phyloP scores from a whole-genome alignment of 2,797 vertebrate species.

The Acipenser oxyrinchus region DNA sequence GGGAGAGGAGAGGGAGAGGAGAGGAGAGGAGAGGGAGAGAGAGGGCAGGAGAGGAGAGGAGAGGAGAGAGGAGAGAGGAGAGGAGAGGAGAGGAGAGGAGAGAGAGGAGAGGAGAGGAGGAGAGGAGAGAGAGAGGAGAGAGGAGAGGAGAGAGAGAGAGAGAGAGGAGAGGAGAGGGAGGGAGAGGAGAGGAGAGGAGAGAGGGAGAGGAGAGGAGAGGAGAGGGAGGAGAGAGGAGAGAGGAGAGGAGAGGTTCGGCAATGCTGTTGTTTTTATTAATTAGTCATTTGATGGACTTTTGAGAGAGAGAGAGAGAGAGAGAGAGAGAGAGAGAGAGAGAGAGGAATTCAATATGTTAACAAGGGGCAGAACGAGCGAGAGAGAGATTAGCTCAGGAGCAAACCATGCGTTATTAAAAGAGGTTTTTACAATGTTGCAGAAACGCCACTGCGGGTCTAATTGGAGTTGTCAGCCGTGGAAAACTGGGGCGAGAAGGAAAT shows the following conservation, averaged over 20 bases:
- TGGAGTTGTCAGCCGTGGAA: constrained; percentile 32
- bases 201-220: too few relatives aligned
- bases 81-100: not conserved
- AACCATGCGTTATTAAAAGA: not conserved
- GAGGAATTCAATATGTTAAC: too few relatives aligned
- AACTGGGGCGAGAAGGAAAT: not conserved
- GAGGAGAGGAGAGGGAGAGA: not conserved
- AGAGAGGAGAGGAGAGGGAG: too few relatives aligned
- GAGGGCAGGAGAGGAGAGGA: too few relatives aligned
- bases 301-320: constrained; percentile 45
- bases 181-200: too few relatives aligned
- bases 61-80: not conserved
- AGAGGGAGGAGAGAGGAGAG: too few relatives aligned
- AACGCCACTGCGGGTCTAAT: constrained; percentile 30
- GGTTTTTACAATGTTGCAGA: constrained; percentile 23
- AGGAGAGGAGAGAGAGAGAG: too few relatives aligned
- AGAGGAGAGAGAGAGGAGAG: too few relatives aligned
- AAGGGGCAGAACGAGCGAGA: constrained; percentile 21
- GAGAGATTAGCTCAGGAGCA: too few relatives aligned
- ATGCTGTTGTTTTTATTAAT: too few relatives aligned
- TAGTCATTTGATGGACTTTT: constrained; percentile 11
- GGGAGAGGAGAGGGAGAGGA: too few relatives aligned
- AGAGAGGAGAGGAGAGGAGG: constrained; percentile 6
- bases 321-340: constrained; percentile 11
- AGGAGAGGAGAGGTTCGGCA: constrained; percentile 24